Percentiles rank a stretch among this genome's conserved stretches.
Conservation (phyloP, 2,113 vertebrate genomes). For the Morphnarchus princeps region DNA sequence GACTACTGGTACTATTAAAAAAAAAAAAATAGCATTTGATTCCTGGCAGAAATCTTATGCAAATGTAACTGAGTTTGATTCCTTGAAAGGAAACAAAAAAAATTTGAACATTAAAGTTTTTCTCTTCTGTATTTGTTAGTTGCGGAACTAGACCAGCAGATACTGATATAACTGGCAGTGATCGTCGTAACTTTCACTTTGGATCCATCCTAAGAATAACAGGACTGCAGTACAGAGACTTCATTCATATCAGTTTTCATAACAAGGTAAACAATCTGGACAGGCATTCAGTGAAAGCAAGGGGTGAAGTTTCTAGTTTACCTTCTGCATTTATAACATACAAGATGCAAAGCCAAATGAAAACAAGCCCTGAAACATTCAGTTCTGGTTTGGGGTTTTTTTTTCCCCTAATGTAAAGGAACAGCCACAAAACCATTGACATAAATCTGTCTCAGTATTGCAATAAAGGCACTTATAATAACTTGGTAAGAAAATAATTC, state of each 20-base stretch:
- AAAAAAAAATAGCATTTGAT: neutral
- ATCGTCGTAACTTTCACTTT: constrained; percentile 85
- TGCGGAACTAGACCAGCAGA: constrained; percentile 75
- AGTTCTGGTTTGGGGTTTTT: neutral
- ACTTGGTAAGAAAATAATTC: neutral
- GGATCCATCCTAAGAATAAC: constrained; percentile 89
- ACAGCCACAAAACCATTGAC: neutral
- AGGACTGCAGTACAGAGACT: constrained; percentile 91
- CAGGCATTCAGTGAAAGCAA: neutral
- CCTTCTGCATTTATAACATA: neutral
- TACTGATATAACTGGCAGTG: constrained; percentile 83
- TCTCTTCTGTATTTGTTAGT: constrained; percentile 63
- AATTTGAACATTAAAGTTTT: neutral
- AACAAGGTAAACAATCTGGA: constrained; percentile 81
- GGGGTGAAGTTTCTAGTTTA: neutral
- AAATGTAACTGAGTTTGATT: neutral
- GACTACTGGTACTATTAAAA: neutral
- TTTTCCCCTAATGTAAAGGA: neutral
- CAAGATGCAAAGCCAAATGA: neutral
- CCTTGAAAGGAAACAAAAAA: neutral
- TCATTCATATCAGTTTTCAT: constrained; percentile 94
- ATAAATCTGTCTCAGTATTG: neutral
- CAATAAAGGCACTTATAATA: neutral
- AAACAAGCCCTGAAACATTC: neutral
- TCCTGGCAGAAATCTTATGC: neutral